Percentiles rank a stretch among this genome's conserved stretches.
Conservation (phyloP, 2,888 invertebrate genomes). For the Corbicula japonica region DNA sequence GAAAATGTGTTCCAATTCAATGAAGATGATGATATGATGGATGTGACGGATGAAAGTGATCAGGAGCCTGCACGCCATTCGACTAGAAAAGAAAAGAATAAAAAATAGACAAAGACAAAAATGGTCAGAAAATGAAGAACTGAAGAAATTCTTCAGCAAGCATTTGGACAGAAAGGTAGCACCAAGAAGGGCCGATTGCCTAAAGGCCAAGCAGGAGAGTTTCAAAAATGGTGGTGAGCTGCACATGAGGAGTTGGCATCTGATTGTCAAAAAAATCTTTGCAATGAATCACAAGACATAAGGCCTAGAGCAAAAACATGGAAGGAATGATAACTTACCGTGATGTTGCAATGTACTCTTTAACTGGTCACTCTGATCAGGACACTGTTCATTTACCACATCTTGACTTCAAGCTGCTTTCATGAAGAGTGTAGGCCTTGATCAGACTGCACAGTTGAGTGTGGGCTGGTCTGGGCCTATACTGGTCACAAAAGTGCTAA, state of each 20-base stretch:
- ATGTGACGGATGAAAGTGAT: neutral
- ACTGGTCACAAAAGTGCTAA: no score
- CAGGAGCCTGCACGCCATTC: neutral
- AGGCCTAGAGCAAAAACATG: no score
- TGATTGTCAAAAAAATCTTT: constrained; percentile 15
- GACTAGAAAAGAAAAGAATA: neutral
- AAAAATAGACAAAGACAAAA: constrained; percentile 3
- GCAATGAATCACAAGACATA: constrained; percentile 7
- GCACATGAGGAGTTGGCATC: constrained; percentile 10
- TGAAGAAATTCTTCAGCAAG: constrained; percentile 1
- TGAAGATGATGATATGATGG: neutral
- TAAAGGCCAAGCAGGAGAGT: constrained; percentile 9
- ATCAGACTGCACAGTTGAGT: no score
- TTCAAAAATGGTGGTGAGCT: constrained; percentile 9
- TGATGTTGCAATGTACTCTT: no score
- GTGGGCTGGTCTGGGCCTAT: no score
- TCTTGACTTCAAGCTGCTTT: no score
- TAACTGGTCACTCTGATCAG: no score
- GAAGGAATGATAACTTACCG: no score
- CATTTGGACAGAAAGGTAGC: neutral
- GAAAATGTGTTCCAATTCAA: neutral
- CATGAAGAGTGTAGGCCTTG: no score
- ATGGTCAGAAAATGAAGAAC: constrained; percentile 1
- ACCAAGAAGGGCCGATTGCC: constrained; percentile 7
- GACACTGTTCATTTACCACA: no score